Evolutionary conservation across 2,113 vertebrate species (phyloP).

Genomic region (Chamaea fasciata): DNA sequence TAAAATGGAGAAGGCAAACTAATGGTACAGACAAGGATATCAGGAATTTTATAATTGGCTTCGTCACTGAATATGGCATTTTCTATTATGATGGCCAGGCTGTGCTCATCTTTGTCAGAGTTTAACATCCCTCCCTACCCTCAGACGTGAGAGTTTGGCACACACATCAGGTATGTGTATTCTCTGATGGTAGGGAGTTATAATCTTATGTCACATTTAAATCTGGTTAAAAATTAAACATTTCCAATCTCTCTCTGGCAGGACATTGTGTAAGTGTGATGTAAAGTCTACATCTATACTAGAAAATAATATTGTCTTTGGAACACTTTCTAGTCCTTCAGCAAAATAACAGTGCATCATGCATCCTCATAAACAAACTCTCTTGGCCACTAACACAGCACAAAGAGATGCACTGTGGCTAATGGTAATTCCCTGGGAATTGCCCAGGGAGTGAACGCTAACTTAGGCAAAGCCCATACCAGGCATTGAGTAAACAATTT

Average conservation of each 20-base stretch:
- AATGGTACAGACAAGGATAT: background rate
- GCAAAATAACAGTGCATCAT: background rate
- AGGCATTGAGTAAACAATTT: background rate
- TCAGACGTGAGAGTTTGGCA: background rate
- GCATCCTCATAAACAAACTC: background rate
- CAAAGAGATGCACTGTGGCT: background rate
- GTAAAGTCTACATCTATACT: background rate
- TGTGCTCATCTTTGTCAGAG: background rate
- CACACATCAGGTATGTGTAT: background rate
- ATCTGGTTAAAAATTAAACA: background rate
- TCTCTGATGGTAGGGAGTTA: background rate
- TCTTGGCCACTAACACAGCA: background rate
- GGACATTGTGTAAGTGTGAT: background rate
- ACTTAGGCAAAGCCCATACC: background rate
- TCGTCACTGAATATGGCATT: background rate
- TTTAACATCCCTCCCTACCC: background rate
- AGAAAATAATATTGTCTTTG: background rate
- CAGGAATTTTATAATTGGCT: background rate
- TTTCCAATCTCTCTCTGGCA: background rate
- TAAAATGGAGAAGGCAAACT: background rate
- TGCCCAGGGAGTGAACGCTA: background rate
- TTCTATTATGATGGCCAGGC: background rate
- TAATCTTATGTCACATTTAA: background rate
- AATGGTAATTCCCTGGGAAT: background rate
- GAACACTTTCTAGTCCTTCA: background rate